These are phyloP conservation scores for Epinephelus coioides DNA, from an alignment of 2,797 vertebrate species.

Conservation along the genomic window DNA sequence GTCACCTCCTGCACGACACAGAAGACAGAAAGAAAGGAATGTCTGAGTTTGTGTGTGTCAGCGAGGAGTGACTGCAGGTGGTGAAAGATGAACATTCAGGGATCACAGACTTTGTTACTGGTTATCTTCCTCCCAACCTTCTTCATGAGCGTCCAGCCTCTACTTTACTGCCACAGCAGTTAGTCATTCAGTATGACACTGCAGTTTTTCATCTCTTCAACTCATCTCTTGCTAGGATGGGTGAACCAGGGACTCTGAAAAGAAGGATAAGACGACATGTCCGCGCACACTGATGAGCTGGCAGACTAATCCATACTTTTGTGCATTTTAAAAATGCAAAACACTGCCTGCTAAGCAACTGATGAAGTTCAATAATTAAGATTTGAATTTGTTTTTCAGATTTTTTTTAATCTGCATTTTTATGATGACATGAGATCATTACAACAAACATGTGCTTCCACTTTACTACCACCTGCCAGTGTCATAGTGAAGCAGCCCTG, in stretches of 20 bases:
- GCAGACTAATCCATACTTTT: neutral
- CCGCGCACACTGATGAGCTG: neutral
- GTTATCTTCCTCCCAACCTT: neutral
- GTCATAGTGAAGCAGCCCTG: slow-evolving; percentile 4
- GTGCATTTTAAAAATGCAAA: slow-evolving; percentile 2
- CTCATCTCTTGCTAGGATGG: neutral
- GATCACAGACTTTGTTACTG: slow-evolving; percentile 11
- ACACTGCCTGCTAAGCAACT: no score
- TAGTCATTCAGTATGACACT: neutral
- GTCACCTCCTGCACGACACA: slow-evolving; percentile 35
- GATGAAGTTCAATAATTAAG: neutral
- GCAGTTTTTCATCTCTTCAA: slow-evolving; percentile 1
- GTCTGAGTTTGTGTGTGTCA: slow-evolving; percentile 14
- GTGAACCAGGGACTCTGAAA: neutral
- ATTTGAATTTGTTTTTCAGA: neutral
- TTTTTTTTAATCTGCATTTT: slow-evolving; percentile 15
- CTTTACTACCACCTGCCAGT: slow-evolving; percentile 16
- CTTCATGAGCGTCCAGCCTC: neutral
- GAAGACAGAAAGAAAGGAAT: slow-evolving; percentile 16
- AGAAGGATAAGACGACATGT: neutral
- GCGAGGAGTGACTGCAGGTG: slow-evolving; percentile 18
- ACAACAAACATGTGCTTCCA: slow-evolving; percentile 31
- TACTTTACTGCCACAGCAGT: neutral
- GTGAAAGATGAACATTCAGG: slow-evolving; percentile 20
- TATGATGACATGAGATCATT: neutral